Evolutionary conservation across 2,797 vertebrate species (phyloP).

Genomic region (Acropternis orthonyx): DNA sequence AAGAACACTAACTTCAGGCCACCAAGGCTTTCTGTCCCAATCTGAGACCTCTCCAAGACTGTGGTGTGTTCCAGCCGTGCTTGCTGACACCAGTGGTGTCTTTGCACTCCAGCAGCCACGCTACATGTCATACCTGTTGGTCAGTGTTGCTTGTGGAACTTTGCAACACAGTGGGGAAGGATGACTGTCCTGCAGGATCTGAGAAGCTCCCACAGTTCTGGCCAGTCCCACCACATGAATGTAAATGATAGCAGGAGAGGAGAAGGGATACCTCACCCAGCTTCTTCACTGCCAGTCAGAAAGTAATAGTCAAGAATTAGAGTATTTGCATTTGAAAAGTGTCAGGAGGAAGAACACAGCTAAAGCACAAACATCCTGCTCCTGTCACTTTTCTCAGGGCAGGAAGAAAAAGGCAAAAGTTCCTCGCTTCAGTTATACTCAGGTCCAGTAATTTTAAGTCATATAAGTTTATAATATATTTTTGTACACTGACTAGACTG

Average conservation of each 20-base stretch:
- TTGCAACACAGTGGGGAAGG: not conserved
- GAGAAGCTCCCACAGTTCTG: accelerated
- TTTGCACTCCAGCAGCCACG: accelerated
- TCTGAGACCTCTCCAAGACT: not conserved
- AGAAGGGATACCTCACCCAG: not conserved
- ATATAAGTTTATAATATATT: slow-evolving; percentile 28
- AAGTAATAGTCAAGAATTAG: not conserved
- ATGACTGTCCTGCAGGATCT: accelerated
- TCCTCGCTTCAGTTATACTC: not conserved
- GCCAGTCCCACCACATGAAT: accelerated
- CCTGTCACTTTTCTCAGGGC: not conserved
- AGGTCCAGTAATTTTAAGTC: not conserved
- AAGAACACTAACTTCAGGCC: not conserved
- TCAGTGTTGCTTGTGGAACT: accelerated
- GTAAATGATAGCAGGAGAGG: accelerated
- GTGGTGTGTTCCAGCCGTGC: accelerated
- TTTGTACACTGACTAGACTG: slow-evolving; percentile 6
- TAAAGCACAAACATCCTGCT: not conserved
- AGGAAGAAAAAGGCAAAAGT: not conserved
- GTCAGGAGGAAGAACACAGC: not conserved
- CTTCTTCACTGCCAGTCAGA: not conserved
- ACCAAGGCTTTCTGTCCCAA: not conserved
- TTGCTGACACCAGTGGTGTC: not conserved
- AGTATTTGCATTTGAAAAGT: not conserved
- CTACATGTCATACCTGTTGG: accelerated